Base-by-base conservation (phyloP, 2,888 invertebrate genomes). In the Phlogophora meticulosa region DNA sequence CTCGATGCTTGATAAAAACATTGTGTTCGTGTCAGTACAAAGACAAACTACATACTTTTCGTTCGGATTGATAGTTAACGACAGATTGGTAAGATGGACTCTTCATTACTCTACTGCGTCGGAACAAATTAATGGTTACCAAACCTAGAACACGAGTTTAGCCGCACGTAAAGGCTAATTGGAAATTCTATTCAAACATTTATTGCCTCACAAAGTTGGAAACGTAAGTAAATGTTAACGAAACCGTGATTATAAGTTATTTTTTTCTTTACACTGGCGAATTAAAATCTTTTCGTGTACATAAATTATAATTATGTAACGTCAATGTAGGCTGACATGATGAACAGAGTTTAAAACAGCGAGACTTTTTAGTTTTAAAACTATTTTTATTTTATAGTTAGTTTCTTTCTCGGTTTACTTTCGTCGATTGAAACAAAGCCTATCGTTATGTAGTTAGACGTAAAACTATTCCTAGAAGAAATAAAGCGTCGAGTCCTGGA, bases 121-220 rank as follows among this genome's bases (percentile, higher is more conserved):
- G 43, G 17, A 63, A 60, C 56, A 66, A 72, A 72, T 59, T 24
- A 77, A 77, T 78, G 45, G 58, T 48, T 76, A 56, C 13, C 13
- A 42, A 51, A 59, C 66, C 11, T 56, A 59, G 56, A 49, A 60
- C 48, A 58, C 55, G 55, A 62, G 59, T 57, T 77, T 24, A 61
- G 45, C 24, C 53, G 53, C 59, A 72, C 43, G 56, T 76, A 72
- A 62, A 66, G 43, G 28, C 78, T 76, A 76, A 77, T 59, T 77
- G 62, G 52, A 60, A 66, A 60, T 63, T 20, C 51, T 72, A 64
- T 63, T 70, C 71, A 55, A 72, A 45, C 56, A 61, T 53, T 77
- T 59, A 66, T 77, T 77, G 60, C 46, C 48, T 63, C 52, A 62
- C 56, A 49, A 70, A 71, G 48, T 66, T 72, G 46, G 40, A 49